Evolutionary conservation across 2,113 vertebrate species (phyloP).

Genomic region (Burhinus bistriatus): DNA sequence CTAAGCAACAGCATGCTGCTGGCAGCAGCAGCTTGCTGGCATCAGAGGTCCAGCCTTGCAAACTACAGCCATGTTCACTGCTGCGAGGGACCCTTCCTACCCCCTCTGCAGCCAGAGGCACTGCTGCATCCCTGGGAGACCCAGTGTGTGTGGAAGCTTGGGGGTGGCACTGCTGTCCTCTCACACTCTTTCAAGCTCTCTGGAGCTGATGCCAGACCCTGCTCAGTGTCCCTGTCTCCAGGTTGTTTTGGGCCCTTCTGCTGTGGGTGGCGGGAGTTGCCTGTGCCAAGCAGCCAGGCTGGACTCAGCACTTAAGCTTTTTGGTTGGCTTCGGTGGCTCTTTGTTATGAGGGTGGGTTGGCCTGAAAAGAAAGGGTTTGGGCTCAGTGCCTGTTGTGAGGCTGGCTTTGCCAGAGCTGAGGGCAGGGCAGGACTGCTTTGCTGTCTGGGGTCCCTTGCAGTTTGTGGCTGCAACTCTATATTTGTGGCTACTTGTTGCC

Average conservation of each 20-base stretch:
- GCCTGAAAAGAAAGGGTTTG: background rate
- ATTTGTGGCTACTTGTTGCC: background rate
- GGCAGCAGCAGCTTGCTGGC: background rate
- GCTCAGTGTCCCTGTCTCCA: background rate
- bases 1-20: background rate
- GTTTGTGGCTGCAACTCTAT: background rate
- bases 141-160: background rate
- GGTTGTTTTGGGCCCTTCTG: accelerated
- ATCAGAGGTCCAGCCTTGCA: background rate
- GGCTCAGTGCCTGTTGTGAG: accelerated
- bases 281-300: accelerated
- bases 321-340: background rate
- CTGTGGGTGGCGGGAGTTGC: accelerated
- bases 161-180: background rate
- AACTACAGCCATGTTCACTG: accelerated
- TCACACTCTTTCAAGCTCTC: background rate
- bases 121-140: background rate
- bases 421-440: background rate
- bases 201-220: background rate
- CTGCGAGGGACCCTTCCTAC: background rate
- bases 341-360: background rate
- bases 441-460: background rate
- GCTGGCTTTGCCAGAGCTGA: background rate
- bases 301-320: accelerated
- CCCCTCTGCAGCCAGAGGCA: background rate